A percentile compares a stretch with the other conserved stretches of the same genome.
These are phyloP conservation scores for Noctua janthe DNA, from an alignment of 2,888 invertebrate species.

Conservation along the genomic window DNA sequence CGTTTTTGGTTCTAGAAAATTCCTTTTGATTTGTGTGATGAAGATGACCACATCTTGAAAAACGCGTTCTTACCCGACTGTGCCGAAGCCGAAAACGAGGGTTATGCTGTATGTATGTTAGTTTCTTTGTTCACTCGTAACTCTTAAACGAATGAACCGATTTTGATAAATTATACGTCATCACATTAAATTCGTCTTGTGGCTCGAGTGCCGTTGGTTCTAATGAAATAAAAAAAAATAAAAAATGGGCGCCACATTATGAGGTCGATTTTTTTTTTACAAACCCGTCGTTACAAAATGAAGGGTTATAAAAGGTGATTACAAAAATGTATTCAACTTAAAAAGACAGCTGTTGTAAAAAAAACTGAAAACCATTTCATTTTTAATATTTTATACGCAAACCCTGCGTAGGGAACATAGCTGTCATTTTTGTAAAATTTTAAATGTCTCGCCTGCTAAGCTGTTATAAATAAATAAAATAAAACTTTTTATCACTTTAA, in stretches of 20 bases:
- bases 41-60: not conserved
- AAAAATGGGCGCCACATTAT: not conserved
- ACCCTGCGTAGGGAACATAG: no score
- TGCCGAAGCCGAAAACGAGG: not conserved
- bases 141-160: no score
- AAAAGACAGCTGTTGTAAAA: not conserved
- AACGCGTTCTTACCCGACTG: not conserved
- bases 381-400: no score
- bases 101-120: not conserved
- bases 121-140: not conserved
- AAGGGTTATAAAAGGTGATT: not conserved
- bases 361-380: not conserved
- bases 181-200: no score
- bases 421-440: not conserved
- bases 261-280: no score
- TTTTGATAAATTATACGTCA: no score
- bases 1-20: constrained; percentile 4
- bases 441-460: not conserved
- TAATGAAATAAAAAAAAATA: no score
- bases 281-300: no score
- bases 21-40: not conserved
- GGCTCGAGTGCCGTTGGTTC: no score
- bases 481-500: not conserved
- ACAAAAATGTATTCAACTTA: not conserved
- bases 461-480: not conserved